A percentile compares a stretch with the other conserved stretches of the same genome.
Evolutionary conservation across 2,888 invertebrate species (phyloP).

Genomic region (Apodemia mormo): DNA sequence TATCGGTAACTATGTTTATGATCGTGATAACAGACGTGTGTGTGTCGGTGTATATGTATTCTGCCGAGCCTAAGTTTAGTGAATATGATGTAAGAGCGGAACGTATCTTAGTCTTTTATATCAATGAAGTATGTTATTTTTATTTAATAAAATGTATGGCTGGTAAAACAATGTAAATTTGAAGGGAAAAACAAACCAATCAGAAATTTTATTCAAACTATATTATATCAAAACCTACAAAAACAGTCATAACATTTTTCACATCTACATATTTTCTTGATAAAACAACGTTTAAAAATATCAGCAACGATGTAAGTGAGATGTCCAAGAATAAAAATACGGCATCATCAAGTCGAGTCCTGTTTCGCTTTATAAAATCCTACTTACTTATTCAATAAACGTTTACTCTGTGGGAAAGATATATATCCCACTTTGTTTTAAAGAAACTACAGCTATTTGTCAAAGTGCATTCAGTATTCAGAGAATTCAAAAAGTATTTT

Average conservation of each 20-base stretch:
- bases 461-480: slow-evolving; percentile 66
- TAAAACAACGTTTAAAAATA: slow-evolving; percentile 13
- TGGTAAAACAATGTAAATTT: not conserved
- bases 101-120: no score
- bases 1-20: no score
- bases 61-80: no score
- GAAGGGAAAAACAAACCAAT: no score
- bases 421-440: slow-evolving; percentile 72
- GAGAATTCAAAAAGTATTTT: slow-evolving; percentile 49
- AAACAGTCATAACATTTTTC: slow-evolving; percentile 18
- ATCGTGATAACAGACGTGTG: no score
- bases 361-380: slow-evolving; percentile 56
- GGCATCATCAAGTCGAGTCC: slow-evolving; percentile 27
- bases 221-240: not conserved
- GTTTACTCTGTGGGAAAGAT: slow-evolving; percentile 71
- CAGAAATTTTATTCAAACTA: no score
- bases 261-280: not conserved
- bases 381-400: slow-evolving; percentile 74
- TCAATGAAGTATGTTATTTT: no score
- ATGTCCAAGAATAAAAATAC: slow-evolving; percentile 27
- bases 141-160: no score
- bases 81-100: no score
- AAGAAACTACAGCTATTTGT: slow-evolving; percentile 72
- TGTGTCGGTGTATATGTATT: no score
- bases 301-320: slow-evolving; percentile 1